These are phyloP conservation scores for Listrodromus nycthemerus DNA, from an alignment of 2,888 invertebrate species.

Conservation along the genomic window DNA sequence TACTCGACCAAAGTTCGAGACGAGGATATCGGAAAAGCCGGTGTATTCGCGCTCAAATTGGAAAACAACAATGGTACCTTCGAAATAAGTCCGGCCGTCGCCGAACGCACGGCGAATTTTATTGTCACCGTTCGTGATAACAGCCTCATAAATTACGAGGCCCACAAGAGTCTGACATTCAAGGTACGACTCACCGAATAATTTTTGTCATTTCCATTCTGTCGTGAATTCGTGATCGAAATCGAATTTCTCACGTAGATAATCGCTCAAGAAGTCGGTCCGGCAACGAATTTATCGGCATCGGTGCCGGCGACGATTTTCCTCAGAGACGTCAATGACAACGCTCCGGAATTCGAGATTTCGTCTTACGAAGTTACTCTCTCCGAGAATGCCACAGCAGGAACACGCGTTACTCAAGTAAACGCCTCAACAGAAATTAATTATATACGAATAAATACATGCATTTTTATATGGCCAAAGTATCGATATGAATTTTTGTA, in stretches of 20 bases:
- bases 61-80: slow-evolving; percentile 95
- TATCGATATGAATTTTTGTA: no score
- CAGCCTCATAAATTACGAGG: slow-evolving; percentile 93
- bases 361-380: slow-evolving; percentile 90
- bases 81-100: slow-evolving; percentile 93
- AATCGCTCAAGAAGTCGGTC: slow-evolving; percentile 92
- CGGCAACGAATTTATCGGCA: slow-evolving; percentile 90
- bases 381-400: slow-evolving; percentile 92
- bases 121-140: slow-evolving; percentile 94
- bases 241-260: slow-evolving; percentile 86
- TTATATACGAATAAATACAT: not conserved
- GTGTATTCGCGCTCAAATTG: slow-evolving; percentile 92
- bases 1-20: slow-evolving; percentile 91
- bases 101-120: slow-evolving; percentile 92
- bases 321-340: slow-evolving; percentile 95
- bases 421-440: not conserved
- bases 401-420: slow-evolving; percentile 89
- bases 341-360: slow-evolving; percentile 92
- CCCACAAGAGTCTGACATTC: slow-evolving; percentile 90
- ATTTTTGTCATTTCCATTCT: not conserved
- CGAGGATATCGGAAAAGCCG: slow-evolving; percentile 92
- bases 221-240: not conserved
- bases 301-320: slow-evolving; percentile 92
- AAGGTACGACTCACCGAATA: slow-evolving; percentile 85
- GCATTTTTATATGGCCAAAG: not conserved